These are phyloP conservation scores for Hymenochirus boettgeri DNA, from an alignment of 2,113 vertebrate genomes.

Conservation along the genomic window DNA sequence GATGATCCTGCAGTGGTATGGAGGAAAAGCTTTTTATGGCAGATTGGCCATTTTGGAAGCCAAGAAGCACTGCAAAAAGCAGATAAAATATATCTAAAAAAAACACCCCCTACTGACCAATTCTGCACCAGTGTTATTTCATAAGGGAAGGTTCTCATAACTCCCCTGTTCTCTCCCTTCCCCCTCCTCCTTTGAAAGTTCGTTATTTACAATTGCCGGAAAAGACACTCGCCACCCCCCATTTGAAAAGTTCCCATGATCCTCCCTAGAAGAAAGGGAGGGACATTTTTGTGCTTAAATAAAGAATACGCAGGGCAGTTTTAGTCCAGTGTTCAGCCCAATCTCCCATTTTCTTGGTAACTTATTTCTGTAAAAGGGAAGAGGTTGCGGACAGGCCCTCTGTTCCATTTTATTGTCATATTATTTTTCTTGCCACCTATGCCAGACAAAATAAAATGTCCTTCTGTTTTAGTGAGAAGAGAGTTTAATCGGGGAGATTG, in stretches of 20 bases:
- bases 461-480: slow-evolving; percentile 12
- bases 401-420: neutral
- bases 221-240: slow-evolving; percentile 36
- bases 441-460: slow-evolving; percentile 3
- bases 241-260: slow-evolving; percentile 29
- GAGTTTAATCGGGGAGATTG: slow-evolving; percentile 16
- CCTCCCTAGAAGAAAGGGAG: slow-evolving; percentile 30
- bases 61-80: slow-evolving; percentile 24
- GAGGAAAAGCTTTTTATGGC: slow-evolving; percentile 11
- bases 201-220: slow-evolving; percentile 40
- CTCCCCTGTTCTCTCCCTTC: slow-evolving; percentile 37
- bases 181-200: slow-evolving; percentile 32
- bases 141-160: slow-evolving; percentile 26
- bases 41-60: slow-evolving; percentile 12
- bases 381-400: neutral
- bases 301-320: slow-evolving; percentile 40
- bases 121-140: slow-evolving; percentile 22
- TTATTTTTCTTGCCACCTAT: neutral
- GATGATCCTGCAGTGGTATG: slow-evolving; percentile 16
- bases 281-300: slow-evolving; percentile 37
- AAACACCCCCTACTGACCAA: slow-evolving; percentile 25
- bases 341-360: neutral
- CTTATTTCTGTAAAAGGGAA: neutral
- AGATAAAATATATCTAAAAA: slow-evolving; percentile 17
- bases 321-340: slow-evolving; percentile 13